Conservation (phyloP, 37 sponge, comb jelly and placozoan species). For the Halisarca cf. caerulea region DNA sequence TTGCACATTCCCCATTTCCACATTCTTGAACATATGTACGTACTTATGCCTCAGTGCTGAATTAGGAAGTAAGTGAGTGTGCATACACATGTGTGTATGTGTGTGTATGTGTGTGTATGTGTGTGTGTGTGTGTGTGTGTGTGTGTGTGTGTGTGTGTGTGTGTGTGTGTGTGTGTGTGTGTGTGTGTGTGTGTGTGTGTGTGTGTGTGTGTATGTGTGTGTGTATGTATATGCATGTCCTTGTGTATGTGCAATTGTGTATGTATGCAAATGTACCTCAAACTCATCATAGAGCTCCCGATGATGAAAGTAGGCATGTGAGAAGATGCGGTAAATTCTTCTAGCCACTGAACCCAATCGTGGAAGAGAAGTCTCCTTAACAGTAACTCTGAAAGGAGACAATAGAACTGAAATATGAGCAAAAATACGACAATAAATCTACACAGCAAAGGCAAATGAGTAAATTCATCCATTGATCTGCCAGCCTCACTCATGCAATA, state of each 20-base stretch:
- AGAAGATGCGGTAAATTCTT: slow-evolving; percentile 93
- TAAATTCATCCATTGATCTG: too few relatives aligned
- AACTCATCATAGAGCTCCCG: slow-evolving; percentile 83
- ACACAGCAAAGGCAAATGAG: too few relatives aligned
- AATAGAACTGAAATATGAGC: too few relatives aligned
- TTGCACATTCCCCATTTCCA: too few relatives aligned
- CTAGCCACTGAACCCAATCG: slow-evolving; percentile 85
- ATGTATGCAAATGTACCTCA: slow-evolving; percentile 54
- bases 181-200: slow-evolving; percentile 49
- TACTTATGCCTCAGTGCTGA: too few relatives aligned
- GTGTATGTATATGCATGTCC: slow-evolving; percentile 19
- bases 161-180: slow-evolving; percentile 21
- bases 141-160: slow-evolving; percentile 44
- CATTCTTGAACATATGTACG: too few relatives aligned
- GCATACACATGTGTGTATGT: slow-evolving; percentile 19
- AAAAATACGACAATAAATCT: too few relatives aligned
- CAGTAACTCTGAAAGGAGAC: slow-evolving; percentile 78
- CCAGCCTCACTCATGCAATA: too few relatives aligned
- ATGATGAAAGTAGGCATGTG: slow-evolving; percentile 96
- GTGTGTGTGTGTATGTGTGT: slow-evolving; percentile 43
- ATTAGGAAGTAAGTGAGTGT: too few relatives aligned
- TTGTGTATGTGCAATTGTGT: background rate
- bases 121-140: slow-evolving; percentile 52
- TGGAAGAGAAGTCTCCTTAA: slow-evolving; percentile 86
- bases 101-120: slow-evolving; percentile 42